These are phyloP conservation scores for Volucella bombylans DNA, from an alignment of 2,888 invertebrate species.

Conservation along the genomic window DNA sequence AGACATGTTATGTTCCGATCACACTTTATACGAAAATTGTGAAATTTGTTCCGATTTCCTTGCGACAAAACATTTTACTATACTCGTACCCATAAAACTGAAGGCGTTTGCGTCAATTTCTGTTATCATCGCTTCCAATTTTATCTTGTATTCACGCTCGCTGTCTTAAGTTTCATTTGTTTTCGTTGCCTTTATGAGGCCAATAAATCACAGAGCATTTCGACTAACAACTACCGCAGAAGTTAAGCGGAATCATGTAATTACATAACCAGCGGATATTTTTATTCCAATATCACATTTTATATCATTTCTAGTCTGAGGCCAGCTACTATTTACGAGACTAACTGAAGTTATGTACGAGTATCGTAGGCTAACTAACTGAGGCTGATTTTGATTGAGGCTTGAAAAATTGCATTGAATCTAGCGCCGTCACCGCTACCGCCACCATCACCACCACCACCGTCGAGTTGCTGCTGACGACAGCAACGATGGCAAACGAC, in stretches of 20 bases:
- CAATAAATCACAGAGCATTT: conserved; percentile 65
- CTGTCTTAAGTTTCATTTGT: conserved; percentile 39
- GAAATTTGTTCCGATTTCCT: conserved; percentile 18
- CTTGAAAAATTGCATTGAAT: conserved; percentile 28
- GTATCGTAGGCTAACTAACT: too few species aligned
- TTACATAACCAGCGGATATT: conserved; percentile 64
- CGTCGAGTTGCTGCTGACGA: background rate
- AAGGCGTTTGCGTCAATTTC: conserved; percentile 54
- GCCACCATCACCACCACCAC: background rate
- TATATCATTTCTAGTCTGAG: conserved; percentile 13
- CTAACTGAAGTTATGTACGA: too few species aligned
- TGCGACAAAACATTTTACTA: background rate
- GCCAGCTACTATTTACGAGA: too few species aligned
- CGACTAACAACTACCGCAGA: conserved; percentile 55
- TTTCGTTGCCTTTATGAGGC: conserved; percentile 50
- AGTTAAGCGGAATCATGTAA: conserved; percentile 63
- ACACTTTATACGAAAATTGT: too few species aligned
- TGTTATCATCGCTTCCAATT: conserved; percentile 56
- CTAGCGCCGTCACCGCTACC: conserved; percentile 35
- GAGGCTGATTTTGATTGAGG: conserved; percentile 15
- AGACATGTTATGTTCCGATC: too few species aligned
- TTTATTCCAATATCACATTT: conserved; percentile 32
- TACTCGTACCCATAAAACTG: conserved; percentile 7
- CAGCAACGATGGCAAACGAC: background rate
- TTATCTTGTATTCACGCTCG: conserved; percentile 56